Base-by-base conservation (phyloP, 1,140 invertebrate genomes). In the Bombus soroeensis region DNA sequence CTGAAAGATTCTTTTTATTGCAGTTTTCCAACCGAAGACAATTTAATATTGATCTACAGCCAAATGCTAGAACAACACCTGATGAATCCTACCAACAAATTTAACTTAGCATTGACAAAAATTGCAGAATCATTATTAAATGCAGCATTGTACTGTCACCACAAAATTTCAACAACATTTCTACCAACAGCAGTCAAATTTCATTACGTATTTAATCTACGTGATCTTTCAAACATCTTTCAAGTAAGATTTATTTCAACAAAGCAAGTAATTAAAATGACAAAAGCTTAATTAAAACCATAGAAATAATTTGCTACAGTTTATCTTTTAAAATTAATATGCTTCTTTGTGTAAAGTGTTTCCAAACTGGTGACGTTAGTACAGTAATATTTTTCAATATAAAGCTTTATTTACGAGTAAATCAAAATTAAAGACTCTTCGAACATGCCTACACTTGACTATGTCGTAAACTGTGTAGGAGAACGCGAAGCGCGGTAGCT, bases 131-230 rank as follows among this genome's bases (percentile, higher is more conserved):
- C 94, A 12, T 87, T 99, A 25, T 96, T 99, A 0, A 94, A 96
- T 32, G 96, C 97, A 5, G 98, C 98, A 0, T 94, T 99, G 8
- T 94, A 95, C 9, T 95, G 99, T 3, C 98, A 99, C 92, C 95
- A 95, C n/a, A 98, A 97, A 94, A 96, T 99, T 1, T 93, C 96
- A 0, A 90, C 96, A 2, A 96, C 96, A 0, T 99, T 99, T 95
- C 95, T 99, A 72, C 98, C 98, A 9, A 99, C 98, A 1, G 98
- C 98, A 15, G 96, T 98, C 59, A 99, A 99, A 94, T 99, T 99
- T 94, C 98, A 99, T 94, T 99, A 99, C 92, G 96, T 98, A 73
- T 99, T 99, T 94, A 99, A 99, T 94, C 95, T 99, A 57, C 95
- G 98, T 87, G 99, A 99, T 94, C 95, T 99, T 10, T 98, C 98